Base-by-base conservation (phyloP, 2,797 vertebrate genomes). In the Cuniculus paca region DNA sequence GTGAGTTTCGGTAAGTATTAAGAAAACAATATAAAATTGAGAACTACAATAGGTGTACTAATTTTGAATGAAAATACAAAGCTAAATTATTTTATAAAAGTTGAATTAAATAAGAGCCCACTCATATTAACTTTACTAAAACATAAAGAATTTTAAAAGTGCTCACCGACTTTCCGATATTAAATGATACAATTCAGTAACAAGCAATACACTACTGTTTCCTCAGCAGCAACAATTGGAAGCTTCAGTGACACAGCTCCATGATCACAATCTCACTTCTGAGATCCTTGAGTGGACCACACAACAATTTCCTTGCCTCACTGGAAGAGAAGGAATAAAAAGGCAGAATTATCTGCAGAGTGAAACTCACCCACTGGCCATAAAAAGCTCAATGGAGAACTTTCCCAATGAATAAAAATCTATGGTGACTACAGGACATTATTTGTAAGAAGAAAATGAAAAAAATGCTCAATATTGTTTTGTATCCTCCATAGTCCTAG, bases 11-110 rank as follows among this genome's bases (percentile, higher is more conserved):
- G 20, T 39, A 70, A 96, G 39, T 79, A 94, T 98, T 97, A 98
- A 98, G 96, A 96, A 95, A 0, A 97, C 88, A 97, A 90, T 94
- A 95, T 88, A 93, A 97, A 98, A 97, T 97, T 96, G 97, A 96
- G 91, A 94, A 91, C 87, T 97, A 63, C 94, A 97, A 97, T 98
- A 92, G 94, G 74, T 95, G n/a, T 94, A 90, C 94, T 97, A 93
- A 97, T 89, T 98, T 96, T 98, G 91, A 98, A 97, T 98, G 72
- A 96, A 97, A 98, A 95, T 97, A 96, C 91, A 97, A 98, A 98
- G 93, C 89, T 79, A 83, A 98, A 94, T 95, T 93, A 31, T 97
- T 97, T 98, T 97, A 96, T 98, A 96, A 96, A 97, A 97, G 91
- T 95, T 95, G 91, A 98, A 92, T 96, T 97, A 96, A 98, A 96